Conservation (phyloP, 2,888 invertebrate species). For the Spatulosminthurus flaviceps region DNA sequence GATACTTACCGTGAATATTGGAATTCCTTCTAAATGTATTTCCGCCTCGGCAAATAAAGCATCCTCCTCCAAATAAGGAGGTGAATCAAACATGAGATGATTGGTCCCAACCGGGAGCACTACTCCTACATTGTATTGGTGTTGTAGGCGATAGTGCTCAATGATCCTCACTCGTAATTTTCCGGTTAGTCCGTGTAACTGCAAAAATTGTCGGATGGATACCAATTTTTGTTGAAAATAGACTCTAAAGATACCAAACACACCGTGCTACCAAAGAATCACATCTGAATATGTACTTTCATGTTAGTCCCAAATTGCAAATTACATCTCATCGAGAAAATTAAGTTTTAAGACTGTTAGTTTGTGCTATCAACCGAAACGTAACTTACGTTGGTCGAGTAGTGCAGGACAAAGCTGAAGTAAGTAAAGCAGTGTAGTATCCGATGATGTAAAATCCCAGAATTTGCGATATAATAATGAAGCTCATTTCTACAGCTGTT, state of each 20-base stretch:
- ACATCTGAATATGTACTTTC: too few relatives aligned
- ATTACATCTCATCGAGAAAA: too few relatives aligned
- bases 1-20: slow-evolving; percentile 57
- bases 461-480: slow-evolving; percentile 52
- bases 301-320: too few relatives aligned
- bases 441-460: slow-evolving; percentile 58
- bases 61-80: slow-evolving; percentile 58
- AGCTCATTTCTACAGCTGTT: slow-evolving; percentile 51
- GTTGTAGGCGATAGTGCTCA: slow-evolving; percentile 56
- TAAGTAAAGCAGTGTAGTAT: slow-evolving; percentile 59
- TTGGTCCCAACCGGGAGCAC: slow-evolving; percentile 27
- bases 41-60: slow-evolving; percentile 54
- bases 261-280: too few relatives aligned
- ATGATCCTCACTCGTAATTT: slow-evolving; percentile 52
- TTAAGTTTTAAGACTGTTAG: too few relatives aligned
- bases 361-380: too few relatives aligned
- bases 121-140: slow-evolving; percentile 54
- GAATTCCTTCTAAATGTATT: slow-evolving; percentile 58
- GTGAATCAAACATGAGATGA: slow-evolving; percentile 60
- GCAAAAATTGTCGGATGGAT: slow-evolving; percentile 56
- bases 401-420: slow-evolving; percentile 58
- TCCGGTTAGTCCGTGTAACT: slow-evolving; percentile 51
- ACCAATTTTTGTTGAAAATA: slow-evolving; percentile 57
- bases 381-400: slow-evolving; percentile 54
- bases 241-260: too few relatives aligned